Base-by-base conservation (phyloP, 2,888 invertebrate genomes). In the Plebejus argus region DNA sequence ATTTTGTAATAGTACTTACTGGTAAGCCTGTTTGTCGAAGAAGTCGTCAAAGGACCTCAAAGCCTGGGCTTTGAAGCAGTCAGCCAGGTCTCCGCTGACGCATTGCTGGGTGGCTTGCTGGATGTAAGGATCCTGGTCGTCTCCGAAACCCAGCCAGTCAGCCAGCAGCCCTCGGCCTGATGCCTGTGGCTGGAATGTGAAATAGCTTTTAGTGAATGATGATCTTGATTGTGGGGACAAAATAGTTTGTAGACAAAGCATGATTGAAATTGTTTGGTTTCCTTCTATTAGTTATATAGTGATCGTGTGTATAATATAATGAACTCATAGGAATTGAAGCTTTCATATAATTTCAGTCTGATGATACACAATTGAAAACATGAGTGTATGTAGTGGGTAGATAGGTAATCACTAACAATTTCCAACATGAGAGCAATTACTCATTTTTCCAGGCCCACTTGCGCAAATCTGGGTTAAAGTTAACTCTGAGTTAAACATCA, bases 1-100 rank as follows among this genome's bases (percentile, higher is more conserved):
- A 61, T 0, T 4, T 61, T 61, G 18, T 58, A 0, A 20, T 20
- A 66, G 3, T 66, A 90, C 92, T 90, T 83, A 94, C 94, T 91
- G 87, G 83, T 95, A 95, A 81, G 94, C 90, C 76, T 94, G 95
- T 83, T 96, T 95, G 84, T 95, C 95, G 85, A 98, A 97, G 88
- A 98, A 97, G 77, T 97, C 97, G 76, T 97, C 96, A 78, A 98
- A 96, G 0, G 96, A 96, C 78, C 95, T 94, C 76, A 98, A 88
- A 0, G 97, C 97, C 81, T 96, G 96, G 0, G 97, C 97, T 85
- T 98, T 97, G 87, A 98, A 97, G 86, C 97, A 98, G 86, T 97
- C 97, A 0, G 97, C 96, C n/a, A 98, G 90, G 86, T 98, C 97
- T 5, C 97, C 97, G 80, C 95, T 95, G 78, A 97, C 90, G 83